These are phyloP conservation scores for Thymallus thymallus DNA, from an alignment of 2,113 vertebrate genomes.

Conservation along the genomic window DNA sequence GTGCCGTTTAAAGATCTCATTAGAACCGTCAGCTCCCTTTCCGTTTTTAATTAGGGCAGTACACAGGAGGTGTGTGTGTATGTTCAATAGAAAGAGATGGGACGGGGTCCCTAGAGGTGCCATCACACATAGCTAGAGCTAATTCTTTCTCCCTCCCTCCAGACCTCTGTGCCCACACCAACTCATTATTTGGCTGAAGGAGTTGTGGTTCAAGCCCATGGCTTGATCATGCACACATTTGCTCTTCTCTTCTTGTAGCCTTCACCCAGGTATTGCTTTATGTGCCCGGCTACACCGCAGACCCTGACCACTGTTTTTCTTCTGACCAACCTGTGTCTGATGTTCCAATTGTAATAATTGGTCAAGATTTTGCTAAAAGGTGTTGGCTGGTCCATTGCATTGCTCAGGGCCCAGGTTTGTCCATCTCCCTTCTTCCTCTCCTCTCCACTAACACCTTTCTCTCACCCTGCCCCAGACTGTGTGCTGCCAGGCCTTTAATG, in stretches of 20 bases:
- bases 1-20: conserved; percentile 46
- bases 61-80: conserved; percentile 36
- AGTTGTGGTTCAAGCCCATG: background rate
- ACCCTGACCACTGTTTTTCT: conserved; percentile 35
- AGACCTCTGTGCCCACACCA: conserved; percentile 15
- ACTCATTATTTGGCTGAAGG: background rate
- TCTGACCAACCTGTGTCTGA: conserved; percentile 50
- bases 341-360: no score
- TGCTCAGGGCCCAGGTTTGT: no score
- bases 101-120: conserved; percentile 17
- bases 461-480: background rate
- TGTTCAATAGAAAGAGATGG: background rate
- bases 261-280: conserved; percentile 26
- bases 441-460: background rate
- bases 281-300: conserved; percentile 4
- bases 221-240: background rate
- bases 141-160: conserved; percentile 16
- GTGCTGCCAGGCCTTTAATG: conserved; percentile 56
- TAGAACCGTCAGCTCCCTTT: conserved; percentile 49
- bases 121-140: conserved; percentile 16
- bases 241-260: conserved; percentile 13
- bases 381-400: no score
- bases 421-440: background rate
- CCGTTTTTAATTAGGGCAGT: conserved; percentile 54
- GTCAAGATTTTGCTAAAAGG: no score